Evolutionary conservation across 2,113 vertebrate species (phyloP).

Genomic region (Macquaria ambigua): DNA sequence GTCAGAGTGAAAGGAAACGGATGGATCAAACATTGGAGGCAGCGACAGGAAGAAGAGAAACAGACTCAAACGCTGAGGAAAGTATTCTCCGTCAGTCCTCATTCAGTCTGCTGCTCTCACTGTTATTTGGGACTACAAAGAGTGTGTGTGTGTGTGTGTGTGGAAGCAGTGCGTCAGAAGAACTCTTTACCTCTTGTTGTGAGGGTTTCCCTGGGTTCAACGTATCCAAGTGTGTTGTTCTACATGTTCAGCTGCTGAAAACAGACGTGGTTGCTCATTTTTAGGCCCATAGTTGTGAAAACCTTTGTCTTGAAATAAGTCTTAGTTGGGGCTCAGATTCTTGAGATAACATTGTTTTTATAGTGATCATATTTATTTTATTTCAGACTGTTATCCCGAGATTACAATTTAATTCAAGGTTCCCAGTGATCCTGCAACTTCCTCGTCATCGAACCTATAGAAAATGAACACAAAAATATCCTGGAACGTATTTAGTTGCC

Average conservation of each 20-base stretch:
- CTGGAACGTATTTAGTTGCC: neutral
- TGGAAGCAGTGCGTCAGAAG: neutral
- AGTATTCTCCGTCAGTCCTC: conserved; percentile 21
- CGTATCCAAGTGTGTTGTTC: neutral
- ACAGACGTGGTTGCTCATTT: neutral
- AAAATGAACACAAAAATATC: neutral
- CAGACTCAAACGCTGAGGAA: conserved; percentile 8
- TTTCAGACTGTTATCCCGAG: neutral
- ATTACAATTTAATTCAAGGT: neutral
- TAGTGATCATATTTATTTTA: neutral
- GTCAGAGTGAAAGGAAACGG: neutral
- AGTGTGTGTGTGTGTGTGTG: conserved; percentile 11
- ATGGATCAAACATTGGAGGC: neutral
- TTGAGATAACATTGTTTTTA: neutral
- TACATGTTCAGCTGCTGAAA: conserved; percentile 4
- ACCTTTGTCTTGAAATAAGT: neutral
- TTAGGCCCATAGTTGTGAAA: neutral
- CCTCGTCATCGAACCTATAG: neutral
- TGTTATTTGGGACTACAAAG: conserved; percentile 18
- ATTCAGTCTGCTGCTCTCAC: conserved; percentile 21
- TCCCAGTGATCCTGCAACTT: neutral
- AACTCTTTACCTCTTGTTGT: conserved; percentile 55
- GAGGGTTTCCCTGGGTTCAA: neutral
- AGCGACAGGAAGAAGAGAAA: conserved; percentile 10
- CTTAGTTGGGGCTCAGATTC: neutral